These are phyloP conservation scores for Brachyptera putata DNA, from an alignment of 2,888 invertebrate genomes.

Conservation along the genomic window DNA sequence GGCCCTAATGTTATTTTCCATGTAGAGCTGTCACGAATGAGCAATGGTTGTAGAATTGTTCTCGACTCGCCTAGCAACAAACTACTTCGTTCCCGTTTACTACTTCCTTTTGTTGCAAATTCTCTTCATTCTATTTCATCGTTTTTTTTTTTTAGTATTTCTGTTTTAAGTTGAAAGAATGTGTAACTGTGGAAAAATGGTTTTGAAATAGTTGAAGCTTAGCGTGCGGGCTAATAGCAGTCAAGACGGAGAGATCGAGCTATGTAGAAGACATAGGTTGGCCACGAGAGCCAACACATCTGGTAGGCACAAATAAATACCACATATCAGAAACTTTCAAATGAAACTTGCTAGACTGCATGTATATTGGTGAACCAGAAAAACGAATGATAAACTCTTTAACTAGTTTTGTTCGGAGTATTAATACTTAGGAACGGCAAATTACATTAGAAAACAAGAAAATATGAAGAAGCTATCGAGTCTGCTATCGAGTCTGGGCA, in stretches of 20 bases:
- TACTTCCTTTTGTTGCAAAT: slow-evolving; percentile 17
- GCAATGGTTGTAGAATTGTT: slow-evolving; percentile 24
- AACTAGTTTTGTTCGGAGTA: too few species aligned
- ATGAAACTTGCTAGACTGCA: too few species aligned
- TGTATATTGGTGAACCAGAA: too few species aligned
- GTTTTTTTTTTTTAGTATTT: slow-evolving; percentile 7
- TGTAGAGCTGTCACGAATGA: slow-evolving; percentile 24
- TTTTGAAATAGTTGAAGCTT: slow-evolving; percentile 16
- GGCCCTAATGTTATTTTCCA: neutral
- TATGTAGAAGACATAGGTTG: slow-evolving; percentile 11
- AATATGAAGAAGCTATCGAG: too few species aligned
- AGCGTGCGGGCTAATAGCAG: slow-evolving; percentile 17
- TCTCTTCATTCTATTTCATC: too few species aligned
- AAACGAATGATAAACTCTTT: too few species aligned
- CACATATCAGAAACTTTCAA: too few species aligned
- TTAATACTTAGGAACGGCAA: too few species aligned
- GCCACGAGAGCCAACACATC: neutral
- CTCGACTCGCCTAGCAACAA: slow-evolving; percentile 8
- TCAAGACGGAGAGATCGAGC: too few species aligned
- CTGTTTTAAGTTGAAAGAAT: slow-evolving; percentile 11
- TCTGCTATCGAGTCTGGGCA: too few species aligned
- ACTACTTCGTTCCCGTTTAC: slow-evolving; percentile 13
- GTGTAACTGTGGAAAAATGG: slow-evolving; percentile 16
- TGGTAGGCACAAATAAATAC: too few species aligned
- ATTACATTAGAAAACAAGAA: too few species aligned